phyloP scores from a whole-genome alignment of 2,888 invertebrate species.

The Rhagonycha fulva region DNA sequence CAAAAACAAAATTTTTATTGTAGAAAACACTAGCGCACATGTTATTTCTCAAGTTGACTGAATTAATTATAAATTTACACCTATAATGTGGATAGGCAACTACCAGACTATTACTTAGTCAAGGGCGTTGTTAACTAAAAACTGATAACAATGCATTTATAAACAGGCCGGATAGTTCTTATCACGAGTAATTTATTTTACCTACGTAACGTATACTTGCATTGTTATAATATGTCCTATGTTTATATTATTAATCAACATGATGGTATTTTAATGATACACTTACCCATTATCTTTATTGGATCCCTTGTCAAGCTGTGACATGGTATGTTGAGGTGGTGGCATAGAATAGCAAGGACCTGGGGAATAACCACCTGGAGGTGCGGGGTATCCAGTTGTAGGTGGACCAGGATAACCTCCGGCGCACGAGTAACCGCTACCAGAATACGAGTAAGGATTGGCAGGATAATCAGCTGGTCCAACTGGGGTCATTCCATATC shows the following conservation, averaged over 20 bases:
- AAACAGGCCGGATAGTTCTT: not conserved
- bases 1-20: not conserved
- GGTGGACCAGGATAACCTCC: constrained; percentile 59
- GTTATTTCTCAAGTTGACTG: not conserved
- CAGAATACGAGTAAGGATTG: constrained; percentile 68
- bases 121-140: not conserved
- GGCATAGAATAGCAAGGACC: constrained; percentile 86
- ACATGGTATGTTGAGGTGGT: constrained; percentile 74
- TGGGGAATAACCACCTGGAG: constrained; percentile 60
- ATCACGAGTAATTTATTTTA: not conserved
- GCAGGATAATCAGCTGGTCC: constrained; percentile 78
- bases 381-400: constrained; percentile 65
- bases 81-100: not conserved
- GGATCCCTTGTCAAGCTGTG: constrained; percentile 70
- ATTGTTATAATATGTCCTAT: not conserved
- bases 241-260: not conserved
- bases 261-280: not conserved
- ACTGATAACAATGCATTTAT: not conserved
- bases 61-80: not conserved
- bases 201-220: not conserved
- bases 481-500: constrained; percentile 76
- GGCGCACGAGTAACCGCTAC: constrained; percentile 50
- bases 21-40: not conserved
- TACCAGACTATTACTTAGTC: not conserved
- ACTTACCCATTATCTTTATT: constrained; percentile 74